Percentiles rank a stretch among this genome's conserved stretches.
phyloP scores from a whole-genome alignment of 2,888 invertebrate genomes.

The Eristalis tenax region DNA sequence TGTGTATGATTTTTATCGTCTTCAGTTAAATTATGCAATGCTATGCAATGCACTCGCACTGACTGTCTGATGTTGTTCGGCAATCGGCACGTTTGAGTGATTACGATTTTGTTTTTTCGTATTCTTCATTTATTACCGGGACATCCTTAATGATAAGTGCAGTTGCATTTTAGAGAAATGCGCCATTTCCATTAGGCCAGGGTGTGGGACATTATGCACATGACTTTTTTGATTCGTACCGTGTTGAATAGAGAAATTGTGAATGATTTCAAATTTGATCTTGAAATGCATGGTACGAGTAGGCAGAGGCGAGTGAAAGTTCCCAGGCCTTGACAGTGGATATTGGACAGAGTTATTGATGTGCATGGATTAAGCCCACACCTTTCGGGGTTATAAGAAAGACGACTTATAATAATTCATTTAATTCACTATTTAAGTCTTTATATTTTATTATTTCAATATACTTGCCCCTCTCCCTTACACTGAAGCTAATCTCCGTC shows the following conservation, averaged over 20 bases:
- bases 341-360: too few relatives aligned
- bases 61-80: slow-evolving; percentile 18
- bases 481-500: background rate
- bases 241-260: background rate
- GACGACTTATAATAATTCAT: too few relatives aligned
- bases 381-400: too few relatives aligned
- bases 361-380: too few relatives aligned
- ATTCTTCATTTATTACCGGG: slow-evolving; percentile 15
- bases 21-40: slow-evolving; percentile 32
- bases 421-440: too few relatives aligned
- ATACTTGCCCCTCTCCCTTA: background rate
- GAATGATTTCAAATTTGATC: background rate
- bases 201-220: slow-evolving; percentile 12
- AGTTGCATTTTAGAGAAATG: slow-evolving; percentile 24
- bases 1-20: slow-evolving; percentile 40
- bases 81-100: slow-evolving; percentile 56
- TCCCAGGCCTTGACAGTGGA: too few relatives aligned
- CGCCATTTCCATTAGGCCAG: background rate
- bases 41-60: background rate
- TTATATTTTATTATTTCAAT: too few relatives aligned
- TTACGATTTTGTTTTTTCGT: slow-evolving; percentile 24
- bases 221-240: background rate
- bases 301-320: background rate
- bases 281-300: background rate
- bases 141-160: slow-evolving; percentile 40